Conservation (phyloP, 2,888 invertebrate species). For the Cryptus viduatorius region DNA sequence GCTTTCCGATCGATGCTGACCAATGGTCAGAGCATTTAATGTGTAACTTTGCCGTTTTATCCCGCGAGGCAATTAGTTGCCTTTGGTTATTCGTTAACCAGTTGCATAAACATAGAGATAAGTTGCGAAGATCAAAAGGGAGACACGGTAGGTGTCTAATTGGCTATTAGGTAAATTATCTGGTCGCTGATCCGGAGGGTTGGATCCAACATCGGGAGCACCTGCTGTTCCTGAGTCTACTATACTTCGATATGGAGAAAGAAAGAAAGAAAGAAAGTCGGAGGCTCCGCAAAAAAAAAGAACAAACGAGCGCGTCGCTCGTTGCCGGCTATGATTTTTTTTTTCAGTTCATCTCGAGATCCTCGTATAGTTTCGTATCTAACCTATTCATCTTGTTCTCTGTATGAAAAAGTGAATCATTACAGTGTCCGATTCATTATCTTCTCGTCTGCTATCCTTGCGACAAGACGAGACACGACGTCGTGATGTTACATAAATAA, state of each 20-base stretch:
- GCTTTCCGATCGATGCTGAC: no score
- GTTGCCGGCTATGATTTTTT: constrained; percentile 59
- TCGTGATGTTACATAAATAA: constrained; percentile 35
- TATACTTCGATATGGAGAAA: constrained; percentile 44
- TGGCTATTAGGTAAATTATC: constrained; percentile 73
- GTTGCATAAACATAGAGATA: constrained; percentile 70
- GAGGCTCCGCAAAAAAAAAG: constrained; percentile 35
- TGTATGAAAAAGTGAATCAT: constrained; percentile 37
- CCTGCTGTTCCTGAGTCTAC: constrained; percentile 64
- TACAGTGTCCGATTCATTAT: constrained; percentile 44
- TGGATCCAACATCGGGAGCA: constrained; percentile 62
- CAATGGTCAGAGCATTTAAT: no score
- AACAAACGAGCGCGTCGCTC: constrained; percentile 41
- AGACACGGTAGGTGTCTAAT: constrained; percentile 70
- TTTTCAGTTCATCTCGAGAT: constrained; percentile 38
- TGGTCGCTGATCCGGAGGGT: constrained; percentile 62
- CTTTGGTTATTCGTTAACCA: constrained; percentile 52
- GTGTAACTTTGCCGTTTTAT: constrained; percentile 24
- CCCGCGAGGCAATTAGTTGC: constrained; percentile 63
- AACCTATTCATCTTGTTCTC: constrained; percentile 44
- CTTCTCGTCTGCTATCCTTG: constrained; percentile 32
- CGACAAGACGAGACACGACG: constrained; percentile 30
- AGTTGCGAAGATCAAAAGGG: constrained; percentile 67
- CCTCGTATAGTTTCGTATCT: constrained; percentile 44
- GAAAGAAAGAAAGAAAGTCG: constrained; percentile 51